Conservation (phyloP, 2,113 vertebrate species). For the Thamnaconus septentrionalis region DNA sequence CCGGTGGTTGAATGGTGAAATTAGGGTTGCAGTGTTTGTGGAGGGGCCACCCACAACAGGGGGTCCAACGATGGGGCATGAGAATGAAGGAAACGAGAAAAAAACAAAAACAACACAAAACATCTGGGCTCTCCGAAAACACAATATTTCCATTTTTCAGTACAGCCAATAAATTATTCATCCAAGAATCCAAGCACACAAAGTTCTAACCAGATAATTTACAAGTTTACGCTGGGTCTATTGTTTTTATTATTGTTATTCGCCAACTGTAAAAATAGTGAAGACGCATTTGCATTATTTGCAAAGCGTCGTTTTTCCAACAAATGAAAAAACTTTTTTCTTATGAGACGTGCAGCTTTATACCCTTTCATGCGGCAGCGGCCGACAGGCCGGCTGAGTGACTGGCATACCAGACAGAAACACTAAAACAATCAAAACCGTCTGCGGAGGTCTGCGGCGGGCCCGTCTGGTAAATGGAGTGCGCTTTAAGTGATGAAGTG, state of each 20-base stretch:
- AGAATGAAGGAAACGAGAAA: constrained; percentile 39
- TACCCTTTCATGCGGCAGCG: neutral
- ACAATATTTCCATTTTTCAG: constrained; percentile 38
- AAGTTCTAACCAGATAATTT: constrained; percentile 13
- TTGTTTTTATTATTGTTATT: constrained; percentile 5
- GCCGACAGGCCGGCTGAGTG: neutral
- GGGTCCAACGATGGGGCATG: constrained; percentile 12
- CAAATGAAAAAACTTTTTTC: neutral
- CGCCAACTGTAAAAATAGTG: constrained; percentile 2
- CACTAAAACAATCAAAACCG: constrained; percentile 23
- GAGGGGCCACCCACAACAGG: constrained; percentile 39
- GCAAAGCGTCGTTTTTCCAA: neutral
- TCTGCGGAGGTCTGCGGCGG: constrained; percentile 20
- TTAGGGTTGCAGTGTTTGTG: constrained; percentile 4
- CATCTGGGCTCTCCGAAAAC: constrained; percentile 55
- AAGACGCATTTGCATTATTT: neutral
- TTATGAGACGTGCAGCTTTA: neutral
- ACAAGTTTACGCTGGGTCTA: too few relatives aligned
- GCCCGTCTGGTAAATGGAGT: constrained; percentile 36
- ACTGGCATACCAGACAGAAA: constrained; percentile 30
- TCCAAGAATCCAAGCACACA: neutral
- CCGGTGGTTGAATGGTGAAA: constrained; percentile 43
- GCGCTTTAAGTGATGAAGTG: constrained; percentile 55
- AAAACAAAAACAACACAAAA: constrained; percentile 31
- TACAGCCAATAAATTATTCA: constrained; percentile 51